Base-by-base conservation (phyloP, 1,140 invertebrate species). In the Tetramorium parvispinum region DNA sequence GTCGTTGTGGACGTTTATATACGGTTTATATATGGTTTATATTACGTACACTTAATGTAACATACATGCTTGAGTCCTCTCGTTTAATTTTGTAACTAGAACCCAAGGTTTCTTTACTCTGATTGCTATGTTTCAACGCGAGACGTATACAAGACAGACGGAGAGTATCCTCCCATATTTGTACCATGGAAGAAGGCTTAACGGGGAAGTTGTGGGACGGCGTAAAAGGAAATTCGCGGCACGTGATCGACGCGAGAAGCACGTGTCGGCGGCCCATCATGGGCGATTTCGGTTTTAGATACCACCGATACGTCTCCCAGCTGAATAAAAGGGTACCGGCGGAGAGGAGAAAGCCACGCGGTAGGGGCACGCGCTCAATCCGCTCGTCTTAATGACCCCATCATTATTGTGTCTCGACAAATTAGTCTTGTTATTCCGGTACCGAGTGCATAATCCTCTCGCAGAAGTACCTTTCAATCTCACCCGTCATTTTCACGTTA, bases 321-420 rank as follows among this genome's bases (percentile, higher is more conserved):
- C 21, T 66, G 79, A 55, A 89, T 85, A 53, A 87, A 85, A 76
- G 76, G 81, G 78, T 59, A 43, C 77, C 85, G 77, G 85, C 55
- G 82, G 65, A 43, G 65, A 43, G 59, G 27, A 40, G 61, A 32
- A 73, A 71, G 83, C 46, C 91, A 85, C 86, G 86, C 88, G 88
- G 81, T 78, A 88, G 85, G 76, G 83, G 81, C 37, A 83, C 89
- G 88, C 88, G 87, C 68, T 61, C 83, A 68, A 43, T 66, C 75
- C 71, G 83, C 91, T 79, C 88, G 57, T 87, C 76, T 82, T 93
- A 93, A 93, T 90, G 91, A 93, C 87, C 90, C 91, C 91, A 90
- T 94, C 91, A 92, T 94, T 94, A 94, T 93, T 90, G 83, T 93
- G 93, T 94, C 93, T 83, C 68, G 79, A 90, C 87, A 89, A 92